Evolutionary conservation across 1,140 invertebrate species (phyloP), one percentile per base, ranked within the genome.

Genomic region (Nasonia vitripennis): DNA sequence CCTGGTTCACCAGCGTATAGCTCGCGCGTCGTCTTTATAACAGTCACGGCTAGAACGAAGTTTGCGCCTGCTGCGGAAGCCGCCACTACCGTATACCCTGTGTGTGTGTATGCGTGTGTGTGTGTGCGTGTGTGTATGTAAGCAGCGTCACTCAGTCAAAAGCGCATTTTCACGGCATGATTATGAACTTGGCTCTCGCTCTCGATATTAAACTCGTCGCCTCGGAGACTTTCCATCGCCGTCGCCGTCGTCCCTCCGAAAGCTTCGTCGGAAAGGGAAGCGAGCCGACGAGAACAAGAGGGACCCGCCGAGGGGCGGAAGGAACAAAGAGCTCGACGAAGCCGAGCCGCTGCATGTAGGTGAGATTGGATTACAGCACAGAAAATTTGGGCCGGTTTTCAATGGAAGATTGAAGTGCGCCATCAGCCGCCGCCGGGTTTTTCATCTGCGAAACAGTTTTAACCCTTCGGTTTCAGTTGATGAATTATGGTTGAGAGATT

Each of bases 151-250:
- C 6, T 14, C 62, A 41, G 48, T 31, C 12, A 77, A 85, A 82
- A 77, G 71, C 84, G 79, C 84, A 55, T 86, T 86, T 86, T 86
- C 79, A 78, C 78, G 73, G 51, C 79, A 67, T 82, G 79, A 86
- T 86, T 81, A 78, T 86, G 41, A 81, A 70, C 23, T 70, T 45
- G 51, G 14, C 7, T 62, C 78, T 67, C 45, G 1, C 80, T 70
- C 23, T 78, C 62, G 67, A 82, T 86, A 86, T 86, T 81, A 86
- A 86, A 86, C 70, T 86, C 80, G 84, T 17, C 6, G 55, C 20
- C 17, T n/a, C 20, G 20, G 17, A 62, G 55, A 62, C 55, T 62
- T 62, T 62, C 55, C 51, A 55, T 55, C 14, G 51, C 74, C 55
- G 78, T 2, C 17, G 67, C 51, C 3, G 20, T 12, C 20, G 79